These are phyloP conservation scores for Aethes cnicana DNA, from an alignment of 2,888 invertebrate genomes.

Conservation along the genomic window DNA sequence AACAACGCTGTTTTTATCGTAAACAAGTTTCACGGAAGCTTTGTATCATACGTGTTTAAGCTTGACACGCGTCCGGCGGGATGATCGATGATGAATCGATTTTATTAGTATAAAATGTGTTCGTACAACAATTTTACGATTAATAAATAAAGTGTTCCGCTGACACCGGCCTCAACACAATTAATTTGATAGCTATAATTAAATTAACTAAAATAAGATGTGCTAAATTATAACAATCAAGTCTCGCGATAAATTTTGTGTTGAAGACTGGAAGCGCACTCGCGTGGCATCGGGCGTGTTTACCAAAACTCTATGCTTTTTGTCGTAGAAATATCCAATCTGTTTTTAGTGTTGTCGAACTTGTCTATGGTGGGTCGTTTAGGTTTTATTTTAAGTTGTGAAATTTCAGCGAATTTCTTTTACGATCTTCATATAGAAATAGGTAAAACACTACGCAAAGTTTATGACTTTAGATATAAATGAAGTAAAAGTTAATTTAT, in stretches of 20 bases:
- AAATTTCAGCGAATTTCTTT: neutral
- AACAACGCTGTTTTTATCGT: neutral
- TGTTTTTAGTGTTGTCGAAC: neutral
- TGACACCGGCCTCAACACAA: constrained; percentile 23
- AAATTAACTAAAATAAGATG: constrained; percentile 61
- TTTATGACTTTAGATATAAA: no score
- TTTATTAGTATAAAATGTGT: constrained; percentile 7
- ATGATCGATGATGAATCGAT: constrained; percentile 23
- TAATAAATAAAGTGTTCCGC: constrained; percentile 22
- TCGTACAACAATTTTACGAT: constrained; percentile 23
- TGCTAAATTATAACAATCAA: constrained; percentile 66
- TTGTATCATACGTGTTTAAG: neutral
- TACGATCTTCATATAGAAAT: neutral
- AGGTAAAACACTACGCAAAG: neutral
- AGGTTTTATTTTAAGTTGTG: neutral
- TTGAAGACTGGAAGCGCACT: constrained; percentile 29
- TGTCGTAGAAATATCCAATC: constrained; percentile 7
- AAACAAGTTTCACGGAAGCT: constrained; percentile 8
- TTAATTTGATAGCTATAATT: constrained; percentile 25
- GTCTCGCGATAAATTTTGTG: constrained; percentile 46
- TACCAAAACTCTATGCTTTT: neutral
- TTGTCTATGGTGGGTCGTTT: constrained; percentile 1
- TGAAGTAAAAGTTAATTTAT: no score
- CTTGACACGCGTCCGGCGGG: neutral
- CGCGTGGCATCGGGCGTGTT: neutral